Evolutionary conservation across 2,888 invertebrate species (phyloP).

Genomic region (Drymonia ruficornis): DNA sequence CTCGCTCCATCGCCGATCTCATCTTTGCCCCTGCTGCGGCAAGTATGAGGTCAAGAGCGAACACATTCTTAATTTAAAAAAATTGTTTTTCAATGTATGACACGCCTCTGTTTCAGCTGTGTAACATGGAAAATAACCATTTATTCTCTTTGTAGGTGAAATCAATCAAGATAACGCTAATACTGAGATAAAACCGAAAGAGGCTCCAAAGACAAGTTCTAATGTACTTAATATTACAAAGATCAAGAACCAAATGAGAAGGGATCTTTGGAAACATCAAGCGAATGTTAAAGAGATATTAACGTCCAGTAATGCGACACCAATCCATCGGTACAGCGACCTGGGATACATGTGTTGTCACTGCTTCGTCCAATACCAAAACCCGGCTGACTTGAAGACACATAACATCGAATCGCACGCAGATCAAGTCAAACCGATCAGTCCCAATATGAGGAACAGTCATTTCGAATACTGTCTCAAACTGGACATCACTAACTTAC

Average conservation of each 20-base stretch:
- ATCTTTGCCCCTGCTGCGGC: too few species aligned
- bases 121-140: constrained; percentile 6
- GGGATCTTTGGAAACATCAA: constrained; percentile 11
- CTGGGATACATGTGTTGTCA: not conserved
- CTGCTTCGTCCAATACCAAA: not conserved
- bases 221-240: too few species aligned
- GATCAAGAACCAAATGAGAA: not conserved
- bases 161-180: too few species aligned
- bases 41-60: too few species aligned
- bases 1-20: too few species aligned
- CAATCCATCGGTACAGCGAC: not conserved
- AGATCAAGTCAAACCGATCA: not conserved
- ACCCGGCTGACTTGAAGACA: not conserved
- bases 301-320: constrained; percentile 41
- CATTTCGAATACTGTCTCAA: constrained; percentile 32
- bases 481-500: constrained; percentile 49
- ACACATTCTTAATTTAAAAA: too few species aligned
- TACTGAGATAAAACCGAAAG: too few species aligned
- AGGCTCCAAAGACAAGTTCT: too few species aligned
- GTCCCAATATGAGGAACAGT: not conserved
- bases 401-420: not conserved
- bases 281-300: constrained; percentile 19
- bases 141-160: constrained; percentile 27
- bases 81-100: too few species aligned
- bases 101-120: too few species aligned